Evolutionary conservation across 2,888 invertebrate genomes (phyloP), one percentile per base, ranked within the genome.

Genomic region (Drosophila multiciliata): DNA sequence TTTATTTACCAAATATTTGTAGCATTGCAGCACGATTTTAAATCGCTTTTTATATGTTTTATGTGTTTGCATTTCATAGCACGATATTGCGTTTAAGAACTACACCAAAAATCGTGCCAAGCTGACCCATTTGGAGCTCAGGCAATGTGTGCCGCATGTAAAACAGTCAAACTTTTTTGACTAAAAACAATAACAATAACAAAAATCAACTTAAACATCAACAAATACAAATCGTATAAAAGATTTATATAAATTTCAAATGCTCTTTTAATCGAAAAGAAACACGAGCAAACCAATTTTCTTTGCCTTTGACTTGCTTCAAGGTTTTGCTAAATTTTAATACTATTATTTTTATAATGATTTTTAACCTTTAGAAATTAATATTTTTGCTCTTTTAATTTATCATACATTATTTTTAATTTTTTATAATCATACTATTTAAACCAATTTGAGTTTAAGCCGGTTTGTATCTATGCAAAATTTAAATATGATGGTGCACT

Each of bases 31-130:
- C 82, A 82, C 83, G 81, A 83, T 73, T 74, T 81, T 53, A 71
- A 82, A 71, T 70, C 60, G 57, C 55, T 79, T 66, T 78, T 70
- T 73, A 73, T 76, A 68, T 72, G 65, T 75, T 63, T 75, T 52
- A 68, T 78, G 11, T 69, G 66, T 72, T 76, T 80, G 69, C 69
- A 80, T 83, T 80, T 83, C 65, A 74, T 80, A 77, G 72, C 81
- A 82, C 83, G 81, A 83, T 53, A 73, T 80, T 82, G 70, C 61
- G 80, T 76, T 79, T 80, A 82, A 80, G 80, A 82, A 82, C 80
- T 63, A 75, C 67, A 75, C 49, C 67, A 49, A 69, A 83, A 82
- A 83, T 82, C 81, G 81, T 82, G 81, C 83, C 74, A 32, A 69
- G 66, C 65, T 76, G 81, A 80, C 81, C 81, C 71, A 81, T 83